These are phyloP conservation scores for Eumaeus atala DNA, from an alignment of 1,140 invertebrate genomes.

Conservation along the genomic window DNA sequence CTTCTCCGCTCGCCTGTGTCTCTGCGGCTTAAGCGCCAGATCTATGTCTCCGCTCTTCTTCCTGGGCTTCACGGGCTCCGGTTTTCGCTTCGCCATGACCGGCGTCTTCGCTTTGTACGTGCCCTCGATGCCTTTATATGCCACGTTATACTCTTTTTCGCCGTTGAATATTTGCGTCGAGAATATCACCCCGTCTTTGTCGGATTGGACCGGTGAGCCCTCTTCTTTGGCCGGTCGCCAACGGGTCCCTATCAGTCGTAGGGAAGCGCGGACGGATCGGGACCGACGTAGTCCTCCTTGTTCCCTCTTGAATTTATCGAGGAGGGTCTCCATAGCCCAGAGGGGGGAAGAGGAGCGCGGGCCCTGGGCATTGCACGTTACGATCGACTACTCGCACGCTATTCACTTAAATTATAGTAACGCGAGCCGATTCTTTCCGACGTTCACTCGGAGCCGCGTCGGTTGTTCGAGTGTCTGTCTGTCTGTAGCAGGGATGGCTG, in stretches of 20 bases:
- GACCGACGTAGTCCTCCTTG: conserved; percentile 76
- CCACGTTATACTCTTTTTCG: conserved; percentile 57
- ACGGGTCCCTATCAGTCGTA: conserved; percentile 78
- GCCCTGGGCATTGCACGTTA: conserved; percentile 62
- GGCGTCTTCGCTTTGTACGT: conserved; percentile 73
- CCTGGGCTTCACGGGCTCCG: conserved; percentile 42
- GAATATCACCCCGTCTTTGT: conserved; percentile 37
- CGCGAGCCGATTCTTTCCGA: conserved; percentile 58
- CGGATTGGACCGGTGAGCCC: conserved; percentile 32
- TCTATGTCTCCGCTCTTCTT: conserved; percentile 62
- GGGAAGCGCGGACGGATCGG: conserved; percentile 81
- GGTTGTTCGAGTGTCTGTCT: conserved; percentile 41
- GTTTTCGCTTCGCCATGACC: conserved; percentile 58
- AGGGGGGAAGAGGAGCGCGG: conserved; percentile 47
- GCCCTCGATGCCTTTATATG: conserved; percentile 61
- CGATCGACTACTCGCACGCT: conserved; percentile 65
- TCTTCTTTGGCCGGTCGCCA: conserved; percentile 67
- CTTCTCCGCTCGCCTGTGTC: conserved; percentile 59
- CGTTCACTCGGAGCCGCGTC: conserved; percentile 62
- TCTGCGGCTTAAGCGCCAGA: conserved; percentile 54
- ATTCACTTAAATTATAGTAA: conserved; percentile 64
- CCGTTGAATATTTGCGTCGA: conserved; percentile 61
- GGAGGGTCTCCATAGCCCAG: conserved; percentile 69
- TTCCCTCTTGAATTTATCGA: conserved; percentile 64
- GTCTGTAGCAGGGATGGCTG: conserved; percentile 9